Conservation (phyloP, 2,113 vertebrate species). For the Ivindomyrus marchei region DNA sequence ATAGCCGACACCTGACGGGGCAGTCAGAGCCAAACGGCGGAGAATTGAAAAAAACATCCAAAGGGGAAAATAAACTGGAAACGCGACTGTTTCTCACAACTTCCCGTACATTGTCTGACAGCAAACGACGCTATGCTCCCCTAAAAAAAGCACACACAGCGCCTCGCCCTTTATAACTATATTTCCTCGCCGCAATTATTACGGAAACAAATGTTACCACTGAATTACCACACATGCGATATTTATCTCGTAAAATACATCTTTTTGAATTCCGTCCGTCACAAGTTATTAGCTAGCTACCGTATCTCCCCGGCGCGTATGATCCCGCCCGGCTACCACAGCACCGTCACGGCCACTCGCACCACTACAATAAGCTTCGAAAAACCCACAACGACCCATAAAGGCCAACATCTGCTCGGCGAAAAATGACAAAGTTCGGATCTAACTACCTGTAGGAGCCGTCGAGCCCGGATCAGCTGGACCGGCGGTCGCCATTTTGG, state of each 20-base stretch:
- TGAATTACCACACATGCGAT: not conserved
- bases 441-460: constrained; percentile 58
- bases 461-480: constrained; percentile 58
- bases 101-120: not conserved
- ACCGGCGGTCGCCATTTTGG: constrained; percentile 67
- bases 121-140: not conserved
- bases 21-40: not conserved
- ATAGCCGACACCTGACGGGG: not conserved
- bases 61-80: not conserved
- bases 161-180: not conserved
- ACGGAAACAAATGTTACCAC: too few relatives aligned
- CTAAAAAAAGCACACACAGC: not conserved
- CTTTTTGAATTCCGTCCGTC: not conserved
- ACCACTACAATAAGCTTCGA: not conserved
- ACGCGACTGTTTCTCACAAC: not conserved
- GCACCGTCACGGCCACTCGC: not conserved
- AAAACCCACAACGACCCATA: not conserved
- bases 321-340: not conserved
- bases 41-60: not conserved
- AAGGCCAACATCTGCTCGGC: not conserved
- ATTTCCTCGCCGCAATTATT: not conserved
- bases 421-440: not conserved
- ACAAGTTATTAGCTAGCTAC: not conserved
- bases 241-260: not conserved
- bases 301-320: not conserved